Conservation (phyloP, 2,797 vertebrate genomes). For the Salarias fasciatus region DNA sequence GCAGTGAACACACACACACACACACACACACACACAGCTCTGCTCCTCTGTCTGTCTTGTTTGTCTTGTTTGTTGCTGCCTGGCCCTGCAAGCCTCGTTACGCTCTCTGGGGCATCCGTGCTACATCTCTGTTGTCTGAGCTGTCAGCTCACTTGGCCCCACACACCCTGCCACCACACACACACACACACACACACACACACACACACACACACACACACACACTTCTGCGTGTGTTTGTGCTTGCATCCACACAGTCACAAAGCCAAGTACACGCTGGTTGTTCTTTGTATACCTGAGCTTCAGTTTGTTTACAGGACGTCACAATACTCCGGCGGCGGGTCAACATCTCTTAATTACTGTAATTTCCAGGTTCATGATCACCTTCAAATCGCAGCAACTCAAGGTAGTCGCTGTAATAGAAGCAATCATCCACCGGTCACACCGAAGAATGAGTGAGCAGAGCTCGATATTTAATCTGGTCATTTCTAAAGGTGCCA, state of each 20-base stretch:
- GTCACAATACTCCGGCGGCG: constrained; percentile 18
- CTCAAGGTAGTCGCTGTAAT: constrained; percentile 20
- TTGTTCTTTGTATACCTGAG: constrained; percentile 22
- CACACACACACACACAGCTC: constrained; percentile 12
- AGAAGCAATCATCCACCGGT: constrained; percentile 31
- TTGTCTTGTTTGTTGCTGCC: constrained; percentile 75
- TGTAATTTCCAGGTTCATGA: constrained; percentile 29
- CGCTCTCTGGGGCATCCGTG: constrained; percentile 59
- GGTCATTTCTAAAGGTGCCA: constrained; percentile 65
- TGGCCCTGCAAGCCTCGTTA: constrained; percentile 56
- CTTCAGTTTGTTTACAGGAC: constrained; percentile 30
- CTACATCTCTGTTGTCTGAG: constrained; percentile 74
- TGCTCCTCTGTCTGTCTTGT: constrained; percentile 65
- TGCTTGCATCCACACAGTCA: constrained; percentile 10
- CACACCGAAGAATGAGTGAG: constrained; percentile 24
- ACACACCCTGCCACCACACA: constrained; percentile 24
- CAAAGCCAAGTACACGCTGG: constrained; percentile 19
- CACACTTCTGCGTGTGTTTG: constrained; percentile 28
- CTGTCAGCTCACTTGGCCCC: constrained; percentile 64
- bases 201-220: constrained; percentile 34
- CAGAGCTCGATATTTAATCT: constrained; percentile 54
- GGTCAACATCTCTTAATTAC: constrained; percentile 19
- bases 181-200: constrained; percentile 25
- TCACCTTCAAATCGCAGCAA: constrained; percentile 21
- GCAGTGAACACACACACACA: background rate